Percentiles rank a stretch among this genome's conserved stretches.
Evolutionary conservation across 2,113 vertebrate species (phyloP).

Genomic region (Falcunculus frontatus): DNA sequence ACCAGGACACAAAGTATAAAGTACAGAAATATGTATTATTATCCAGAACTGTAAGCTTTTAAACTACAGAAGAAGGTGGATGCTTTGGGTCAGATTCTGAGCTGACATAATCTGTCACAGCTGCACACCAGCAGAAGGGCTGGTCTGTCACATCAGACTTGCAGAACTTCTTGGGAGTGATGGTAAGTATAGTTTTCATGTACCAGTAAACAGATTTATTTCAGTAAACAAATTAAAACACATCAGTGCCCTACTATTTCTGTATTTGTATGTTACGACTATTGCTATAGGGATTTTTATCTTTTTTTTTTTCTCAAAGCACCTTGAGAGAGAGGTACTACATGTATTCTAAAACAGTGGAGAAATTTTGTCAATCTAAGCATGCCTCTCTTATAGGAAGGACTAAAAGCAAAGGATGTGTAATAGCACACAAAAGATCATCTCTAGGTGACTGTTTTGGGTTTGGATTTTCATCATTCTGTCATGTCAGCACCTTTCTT

Average conservation of each 20-base stretch:
- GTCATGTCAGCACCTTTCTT: slow-evolving; percentile 14
- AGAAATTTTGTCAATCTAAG: not conserved
- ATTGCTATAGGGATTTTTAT: not conserved
- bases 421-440: not conserved
- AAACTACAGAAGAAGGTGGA: not conserved
- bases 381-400: not conserved
- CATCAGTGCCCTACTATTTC: not conserved
- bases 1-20: not conserved
- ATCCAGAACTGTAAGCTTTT: not conserved
- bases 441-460: not conserved
- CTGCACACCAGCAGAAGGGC: not conserved
- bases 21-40: not conserved
- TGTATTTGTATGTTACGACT: not conserved
- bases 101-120: not conserved
- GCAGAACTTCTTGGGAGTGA: not conserved
- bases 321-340: not conserved
- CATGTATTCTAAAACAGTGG: not conserved
- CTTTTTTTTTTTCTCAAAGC: not conserved
- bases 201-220: not conserved
- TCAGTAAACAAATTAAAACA: not conserved
- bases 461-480: slow-evolving; percentile 3
- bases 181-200: not conserved
- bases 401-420: not conserved
- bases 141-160: not conserved
- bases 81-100: not conserved